These are phyloP conservation scores for Cynoglossus semilaevis DNA, from an alignment of 2,113 vertebrate genomes.

Conservation along the genomic window DNA sequence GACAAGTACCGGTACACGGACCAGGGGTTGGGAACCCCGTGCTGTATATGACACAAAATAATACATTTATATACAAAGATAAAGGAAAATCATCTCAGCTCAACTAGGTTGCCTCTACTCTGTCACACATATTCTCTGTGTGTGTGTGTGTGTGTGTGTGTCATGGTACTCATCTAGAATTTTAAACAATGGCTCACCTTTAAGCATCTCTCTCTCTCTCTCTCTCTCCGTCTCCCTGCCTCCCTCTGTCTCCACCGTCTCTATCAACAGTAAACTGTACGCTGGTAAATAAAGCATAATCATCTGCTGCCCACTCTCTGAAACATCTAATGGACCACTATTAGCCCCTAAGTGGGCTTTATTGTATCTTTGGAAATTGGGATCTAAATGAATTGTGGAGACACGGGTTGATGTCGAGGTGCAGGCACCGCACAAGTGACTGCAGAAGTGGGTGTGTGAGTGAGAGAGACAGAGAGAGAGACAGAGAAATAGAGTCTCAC, in stretches of 20 bases:
- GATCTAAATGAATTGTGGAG: conserved; percentile 7
- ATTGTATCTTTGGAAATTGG: conserved; percentile 3
- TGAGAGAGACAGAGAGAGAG: too few relatives aligned
- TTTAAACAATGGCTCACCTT: conserved; percentile 70
- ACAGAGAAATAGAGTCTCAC: too few relatives aligned
- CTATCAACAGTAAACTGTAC: conserved; percentile 19
- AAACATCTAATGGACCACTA: conserved; percentile 13
- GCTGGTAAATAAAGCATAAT: conserved; percentile 20
- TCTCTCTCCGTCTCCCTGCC: conserved; percentile 33
- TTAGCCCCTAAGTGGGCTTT: conserved; percentile 14
- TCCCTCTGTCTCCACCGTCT: conserved; percentile 15
- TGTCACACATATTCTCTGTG: conserved; percentile 6
- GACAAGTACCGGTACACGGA: too few relatives aligned
- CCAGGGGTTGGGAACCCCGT: too few relatives aligned
- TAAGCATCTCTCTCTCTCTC: conserved; percentile 39
- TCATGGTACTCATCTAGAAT: conserved; percentile 70
- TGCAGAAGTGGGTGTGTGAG: background rate
- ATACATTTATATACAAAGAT: too few relatives aligned
- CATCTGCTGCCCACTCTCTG: conserved; percentile 7
- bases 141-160: background rate
- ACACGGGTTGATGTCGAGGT: conserved; percentile 1
- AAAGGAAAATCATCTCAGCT: background rate
- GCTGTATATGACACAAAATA: too few relatives aligned
- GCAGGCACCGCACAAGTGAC: background rate
- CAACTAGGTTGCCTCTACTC: conserved; percentile 14